A percentile compares a stretch with the other conserved stretches of the same genome.
phyloP scores from a whole-genome alignment of 2,888 invertebrate species.

The Chrysina gloriosa region DNA sequence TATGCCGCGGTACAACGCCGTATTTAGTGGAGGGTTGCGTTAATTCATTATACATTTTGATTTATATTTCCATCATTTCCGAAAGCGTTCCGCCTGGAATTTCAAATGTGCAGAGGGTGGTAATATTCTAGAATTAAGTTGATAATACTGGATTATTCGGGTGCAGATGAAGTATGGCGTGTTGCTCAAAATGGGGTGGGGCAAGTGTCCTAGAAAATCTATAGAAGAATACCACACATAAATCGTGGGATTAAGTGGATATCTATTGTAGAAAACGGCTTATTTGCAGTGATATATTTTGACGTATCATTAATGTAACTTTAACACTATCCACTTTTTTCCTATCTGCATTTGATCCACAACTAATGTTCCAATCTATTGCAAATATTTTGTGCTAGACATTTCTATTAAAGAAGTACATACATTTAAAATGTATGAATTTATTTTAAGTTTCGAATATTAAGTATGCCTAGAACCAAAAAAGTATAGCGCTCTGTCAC shows the following conservation, averaged over 20 bases:
- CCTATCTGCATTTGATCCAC: too few relatives aligned
- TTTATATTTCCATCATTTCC: slow-evolving; percentile 37
- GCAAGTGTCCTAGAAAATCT: slow-evolving; percentile 28
- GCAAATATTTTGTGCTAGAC: too few relatives aligned
- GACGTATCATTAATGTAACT: too few relatives aligned
- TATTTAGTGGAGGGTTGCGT: slow-evolving; percentile 15
- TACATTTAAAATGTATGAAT: too few relatives aligned
- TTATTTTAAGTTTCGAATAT: too few relatives aligned
- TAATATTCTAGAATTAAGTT: slow-evolving; percentile 30
- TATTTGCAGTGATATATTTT: too few relatives aligned
- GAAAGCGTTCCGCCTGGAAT: slow-evolving; percentile 30
- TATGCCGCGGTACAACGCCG: not conserved
- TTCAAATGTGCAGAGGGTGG: slow-evolving; percentile 26
- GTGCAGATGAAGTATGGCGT: slow-evolving; percentile 33
- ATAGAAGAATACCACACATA: slow-evolving; percentile 13
- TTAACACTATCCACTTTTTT: too few relatives aligned
- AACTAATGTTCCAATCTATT: too few relatives aligned
- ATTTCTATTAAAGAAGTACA: too few relatives aligned
- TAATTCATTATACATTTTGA: slow-evolving; percentile 38
- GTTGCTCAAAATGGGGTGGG: slow-evolving; percentile 7
- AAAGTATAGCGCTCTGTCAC: too few relatives aligned
- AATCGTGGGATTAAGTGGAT: slow-evolving; percentile 6
- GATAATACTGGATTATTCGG: slow-evolving; percentile 36
- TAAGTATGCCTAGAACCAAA: too few relatives aligned
- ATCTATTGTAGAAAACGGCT: not conserved